Percentiles rank a stretch among this genome's conserved stretches.
Conservation (phyloP, 2,113 vertebrate genomes). For the Oreotrochilus melanogaster region DNA sequence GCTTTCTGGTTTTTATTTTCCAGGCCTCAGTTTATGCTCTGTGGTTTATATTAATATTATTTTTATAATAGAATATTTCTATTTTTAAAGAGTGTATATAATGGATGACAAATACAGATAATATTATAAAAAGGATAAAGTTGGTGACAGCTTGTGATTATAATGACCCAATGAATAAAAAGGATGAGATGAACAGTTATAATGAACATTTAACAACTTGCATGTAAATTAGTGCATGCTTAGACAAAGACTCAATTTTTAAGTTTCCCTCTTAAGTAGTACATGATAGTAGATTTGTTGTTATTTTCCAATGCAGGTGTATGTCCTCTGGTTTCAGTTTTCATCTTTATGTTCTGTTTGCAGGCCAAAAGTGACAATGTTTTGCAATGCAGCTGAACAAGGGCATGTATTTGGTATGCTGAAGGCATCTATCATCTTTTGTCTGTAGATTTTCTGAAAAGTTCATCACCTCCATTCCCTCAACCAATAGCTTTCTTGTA, state of each 20-base stretch:
- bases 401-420: conserved; percentile 13
- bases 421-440: conserved; percentile 26
- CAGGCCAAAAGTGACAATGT: fast-evolving
- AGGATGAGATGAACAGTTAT: background rate
- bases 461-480: conserved; percentile 58
- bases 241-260: background rate
- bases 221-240: background rate
- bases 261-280: background rate
- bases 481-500: background rate
- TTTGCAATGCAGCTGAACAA: background rate
- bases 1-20: background rate
- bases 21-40: background rate
- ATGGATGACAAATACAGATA: background rate
- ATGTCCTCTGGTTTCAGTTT: background rate
- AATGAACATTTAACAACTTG: background rate
- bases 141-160: background rate
- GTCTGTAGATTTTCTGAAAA: conserved; percentile 41
- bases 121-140: background rate
- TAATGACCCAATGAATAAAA: background rate
- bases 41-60: background rate
- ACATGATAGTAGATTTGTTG: background rate
- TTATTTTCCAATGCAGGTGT: background rate
- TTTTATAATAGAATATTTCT: background rate
- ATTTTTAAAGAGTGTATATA: background rate
- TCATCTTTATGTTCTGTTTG: background rate